phyloP scores from a whole-genome alignment of 2,888 invertebrate genomes.

The Oithona nana region DNA sequence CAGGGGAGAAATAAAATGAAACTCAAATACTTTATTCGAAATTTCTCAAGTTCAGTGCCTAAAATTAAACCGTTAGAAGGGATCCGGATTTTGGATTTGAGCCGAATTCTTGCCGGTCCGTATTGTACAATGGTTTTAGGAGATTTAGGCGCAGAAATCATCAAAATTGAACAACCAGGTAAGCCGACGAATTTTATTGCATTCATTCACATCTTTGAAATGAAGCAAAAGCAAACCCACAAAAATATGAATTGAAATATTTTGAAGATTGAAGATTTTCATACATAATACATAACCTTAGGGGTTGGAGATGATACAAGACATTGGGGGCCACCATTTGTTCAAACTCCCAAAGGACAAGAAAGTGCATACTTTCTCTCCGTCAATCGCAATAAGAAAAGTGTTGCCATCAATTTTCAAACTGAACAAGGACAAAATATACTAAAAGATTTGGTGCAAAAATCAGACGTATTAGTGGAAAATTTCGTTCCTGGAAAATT shows the following conservation, averaged over 20 bases:
- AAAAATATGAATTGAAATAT: too few species aligned
- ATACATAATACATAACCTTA: too few species aligned
- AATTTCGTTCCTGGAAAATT: constrained; percentile 86
- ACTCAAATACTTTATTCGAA: too few species aligned
- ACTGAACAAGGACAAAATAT: constrained; percentile 24
- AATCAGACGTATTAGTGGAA: constrained; percentile 73
- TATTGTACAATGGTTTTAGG: constrained; percentile 82
- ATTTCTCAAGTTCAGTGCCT: background rate
- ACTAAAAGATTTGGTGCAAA: constrained; percentile 40
- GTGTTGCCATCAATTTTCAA: constrained; percentile 69
- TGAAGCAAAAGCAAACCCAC: background rate
- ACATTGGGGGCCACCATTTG: constrained; percentile 81
- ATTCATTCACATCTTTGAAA: constrained; percentile 22
- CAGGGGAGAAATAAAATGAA: too few species aligned
- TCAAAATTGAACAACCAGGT: constrained; percentile 33
- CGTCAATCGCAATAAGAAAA: constrained; percentile 86
- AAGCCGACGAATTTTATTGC: constrained; percentile 28
- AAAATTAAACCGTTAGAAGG: constrained; percentile 38
- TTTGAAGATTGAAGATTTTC: background rate
- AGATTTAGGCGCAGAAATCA: constrained; percentile 59
- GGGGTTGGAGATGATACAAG: constrained; percentile 83
- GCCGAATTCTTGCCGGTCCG: constrained; percentile 78
- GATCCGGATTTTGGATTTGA: constrained; percentile 54
- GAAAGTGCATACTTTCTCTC: constrained; percentile 58
- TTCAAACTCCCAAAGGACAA: constrained; percentile 28